These are phyloP conservation scores for Drosophila athabasca DNA, from an alignment of 1,140 invertebrate genomes.

Conservation along the genomic window DNA sequence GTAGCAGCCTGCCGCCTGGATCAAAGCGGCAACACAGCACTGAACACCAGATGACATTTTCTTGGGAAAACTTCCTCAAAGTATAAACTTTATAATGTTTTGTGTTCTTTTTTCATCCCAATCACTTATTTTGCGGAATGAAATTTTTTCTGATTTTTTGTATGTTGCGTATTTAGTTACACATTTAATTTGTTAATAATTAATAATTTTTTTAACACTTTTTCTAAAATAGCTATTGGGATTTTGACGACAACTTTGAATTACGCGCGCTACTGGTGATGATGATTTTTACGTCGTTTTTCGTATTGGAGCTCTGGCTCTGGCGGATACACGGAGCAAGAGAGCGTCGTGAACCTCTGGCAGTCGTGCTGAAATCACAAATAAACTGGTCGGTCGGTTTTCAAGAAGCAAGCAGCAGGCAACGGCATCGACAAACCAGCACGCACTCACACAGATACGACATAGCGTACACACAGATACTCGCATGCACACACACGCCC, in stretches of 20 bases:
- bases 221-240: conserved; percentile 24
- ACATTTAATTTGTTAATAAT: conserved; percentile 9
- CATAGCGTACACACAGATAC: conserved; percentile 10
- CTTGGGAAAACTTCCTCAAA: too few relatives aligned
- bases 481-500: conserved; percentile 17
- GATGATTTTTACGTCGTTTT: conserved; percentile 70
- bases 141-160: neutral
- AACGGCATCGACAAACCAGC: conserved; percentile 38
- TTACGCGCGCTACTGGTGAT: conserved; percentile 69
- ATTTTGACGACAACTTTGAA: conserved; percentile 67
- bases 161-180: neutral
- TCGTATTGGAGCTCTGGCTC: conserved; percentile 58
- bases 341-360: conserved; percentile 74
- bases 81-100: too few relatives aligned
- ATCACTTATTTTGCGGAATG: conserved; percentile 20
- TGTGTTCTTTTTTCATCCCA: conserved; percentile 9
- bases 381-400: conserved; percentile 76
- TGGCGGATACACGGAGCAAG: conserved; percentile 56
- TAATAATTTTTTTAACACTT: conserved; percentile 18
- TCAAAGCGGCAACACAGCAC: conserved; percentile 64
- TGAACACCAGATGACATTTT: conserved; percentile 47
- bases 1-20: conserved; percentile 47
- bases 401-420: conserved; percentile 77
- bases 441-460: conserved; percentile 33
- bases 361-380: conserved; percentile 81